These are phyloP conservation scores for Vannuccia rotundouncinata DNA, from an alignment of 2,888 invertebrate species.

Conservation along the genomic window DNA sequence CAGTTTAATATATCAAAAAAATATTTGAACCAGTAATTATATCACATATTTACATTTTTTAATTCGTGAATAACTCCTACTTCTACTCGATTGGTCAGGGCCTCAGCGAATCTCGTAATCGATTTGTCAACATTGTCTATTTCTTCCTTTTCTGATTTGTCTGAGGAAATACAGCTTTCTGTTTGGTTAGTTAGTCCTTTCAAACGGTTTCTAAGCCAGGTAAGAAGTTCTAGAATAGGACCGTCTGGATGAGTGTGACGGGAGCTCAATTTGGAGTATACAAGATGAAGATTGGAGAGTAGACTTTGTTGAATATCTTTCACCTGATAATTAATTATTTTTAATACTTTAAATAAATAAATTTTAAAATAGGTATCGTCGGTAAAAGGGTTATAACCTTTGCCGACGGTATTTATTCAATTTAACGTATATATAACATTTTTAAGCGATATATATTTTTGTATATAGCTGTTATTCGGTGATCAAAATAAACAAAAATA, in stretches of 20 bases:
- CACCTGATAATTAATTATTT: too few relatives aligned
- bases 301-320: background rate
- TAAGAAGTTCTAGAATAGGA: background rate
- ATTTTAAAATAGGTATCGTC: too few relatives aligned
- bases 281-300: background rate
- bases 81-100: background rate
- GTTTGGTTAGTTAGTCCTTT: background rate
- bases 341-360: too few relatives aligned
- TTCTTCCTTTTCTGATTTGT: background rate
- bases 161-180: background rate
- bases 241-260: background rate
- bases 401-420: too few relatives aligned
- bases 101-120: background rate
- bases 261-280: background rate
- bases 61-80: background rate
- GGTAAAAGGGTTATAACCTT: too few relatives aligned
- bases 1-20: too few relatives aligned
- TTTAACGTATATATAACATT: too few relatives aligned
- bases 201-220: background rate
- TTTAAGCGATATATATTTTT: too few relatives aligned
- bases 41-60: too few relatives aligned
- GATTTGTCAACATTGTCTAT: background rate
- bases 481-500: too few relatives aligned
- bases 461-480: too few relatives aligned
- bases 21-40: too few relatives aligned